Conservation (phyloP, 2,888 invertebrate species). For the Eupeodes luniger region DNA sequence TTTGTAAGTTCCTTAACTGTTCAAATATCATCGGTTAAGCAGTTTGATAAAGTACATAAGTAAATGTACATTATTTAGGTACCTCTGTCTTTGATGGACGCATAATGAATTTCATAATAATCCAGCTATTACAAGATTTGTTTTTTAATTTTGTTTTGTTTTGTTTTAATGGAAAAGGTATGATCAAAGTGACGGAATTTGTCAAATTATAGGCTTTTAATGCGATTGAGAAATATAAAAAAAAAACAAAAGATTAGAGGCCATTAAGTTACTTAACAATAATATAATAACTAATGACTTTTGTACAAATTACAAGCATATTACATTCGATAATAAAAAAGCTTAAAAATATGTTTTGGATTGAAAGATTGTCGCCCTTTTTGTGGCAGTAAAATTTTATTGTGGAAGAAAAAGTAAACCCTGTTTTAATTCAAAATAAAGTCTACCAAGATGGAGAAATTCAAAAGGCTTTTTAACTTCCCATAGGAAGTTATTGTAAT, state of each 20-base stretch:
- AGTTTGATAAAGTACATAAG: neutral
- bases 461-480: too few species aligned
- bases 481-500: too few species aligned
- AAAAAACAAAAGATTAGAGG: neutral
- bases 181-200: conserved; percentile 13
- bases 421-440: too few species aligned
- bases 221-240: conserved; percentile 9
- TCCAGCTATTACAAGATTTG: neutral
- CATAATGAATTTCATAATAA: conserved; percentile 3
- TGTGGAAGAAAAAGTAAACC: too few species aligned
- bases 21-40: neutral
- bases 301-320: neutral
- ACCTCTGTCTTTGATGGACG: too few species aligned
- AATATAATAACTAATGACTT: neutral
- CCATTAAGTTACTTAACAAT: neutral
- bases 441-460: too few species aligned
- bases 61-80: neutral
- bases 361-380: too few species aligned
- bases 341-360: neutral
- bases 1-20: neutral
- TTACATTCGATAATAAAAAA: neutral
- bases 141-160: neutral
- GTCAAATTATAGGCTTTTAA: conserved; percentile 22
- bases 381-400: too few species aligned
- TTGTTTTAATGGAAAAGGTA: neutral